A percentile compares a stretch with the other conserved stretches of the same genome.
Conservation (phyloP, 2,113 vertebrate genomes). For the Pavo muticus region DNA sequence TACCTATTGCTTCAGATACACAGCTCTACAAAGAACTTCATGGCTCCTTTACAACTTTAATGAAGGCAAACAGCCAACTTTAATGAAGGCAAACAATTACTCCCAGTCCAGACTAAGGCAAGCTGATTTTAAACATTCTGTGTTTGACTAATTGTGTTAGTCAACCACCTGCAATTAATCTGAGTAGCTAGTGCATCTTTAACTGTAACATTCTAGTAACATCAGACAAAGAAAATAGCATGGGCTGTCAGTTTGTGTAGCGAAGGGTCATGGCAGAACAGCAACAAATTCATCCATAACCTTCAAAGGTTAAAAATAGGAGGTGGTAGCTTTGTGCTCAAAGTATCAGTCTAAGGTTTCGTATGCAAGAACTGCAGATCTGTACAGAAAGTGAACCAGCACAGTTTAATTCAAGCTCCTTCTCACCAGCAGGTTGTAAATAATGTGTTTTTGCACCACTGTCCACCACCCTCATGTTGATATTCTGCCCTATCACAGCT, state of each 20-base stretch:
- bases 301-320: neutral
- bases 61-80: neutral
- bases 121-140: neutral
- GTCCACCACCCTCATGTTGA: neutral
- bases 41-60: neutral
- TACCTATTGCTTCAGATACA: neutral
- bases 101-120: neutral
- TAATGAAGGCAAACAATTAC: neutral
- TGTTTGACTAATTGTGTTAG: neutral
- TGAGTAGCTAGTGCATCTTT: neutral
- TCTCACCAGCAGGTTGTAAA: neutral
- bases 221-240: neutral
- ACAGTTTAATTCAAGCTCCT: neutral
- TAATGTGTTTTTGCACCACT: neutral
- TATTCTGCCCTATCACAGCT: neutral
- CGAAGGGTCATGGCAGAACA: neutral
- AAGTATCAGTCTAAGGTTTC: neutral
- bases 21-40: neutral
- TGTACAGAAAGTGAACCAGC: neutral
- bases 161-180: neutral
- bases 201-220: neutral
- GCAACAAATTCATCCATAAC: neutral
- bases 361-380: neutral
- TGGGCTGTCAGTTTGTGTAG: neutral
- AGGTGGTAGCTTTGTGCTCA: neutral